Conservation (phyloP, 2,113 vertebrate species). For the Nyctereutes procyonoides region DNA sequence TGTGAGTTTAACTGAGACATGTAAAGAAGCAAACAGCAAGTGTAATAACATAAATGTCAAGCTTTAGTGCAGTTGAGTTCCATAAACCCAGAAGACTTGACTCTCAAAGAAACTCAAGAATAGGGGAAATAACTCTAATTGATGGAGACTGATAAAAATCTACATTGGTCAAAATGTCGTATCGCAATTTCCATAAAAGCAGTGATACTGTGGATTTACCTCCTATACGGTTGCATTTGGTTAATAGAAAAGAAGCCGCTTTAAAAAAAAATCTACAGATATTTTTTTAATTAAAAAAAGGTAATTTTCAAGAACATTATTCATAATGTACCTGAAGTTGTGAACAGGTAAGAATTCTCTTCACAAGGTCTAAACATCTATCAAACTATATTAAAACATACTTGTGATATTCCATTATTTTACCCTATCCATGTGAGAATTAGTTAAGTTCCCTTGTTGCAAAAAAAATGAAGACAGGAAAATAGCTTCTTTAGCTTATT, state of each 20-base stretch:
- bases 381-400: background rate
- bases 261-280: background rate
- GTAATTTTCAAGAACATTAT: background rate
- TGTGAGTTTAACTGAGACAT: background rate
- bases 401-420: constrained; percentile 26
- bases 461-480: constrained; percentile 19
- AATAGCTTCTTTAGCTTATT: background rate
- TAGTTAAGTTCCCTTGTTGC: background rate
- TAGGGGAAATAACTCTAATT: background rate
- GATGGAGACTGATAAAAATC: background rate
- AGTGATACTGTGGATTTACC: background rate
- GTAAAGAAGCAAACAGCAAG: background rate
- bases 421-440: constrained; percentile 30
- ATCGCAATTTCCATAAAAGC: background rate
- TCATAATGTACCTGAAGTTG: constrained; percentile 13
- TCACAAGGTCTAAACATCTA: constrained; percentile 46
- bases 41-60: background rate
- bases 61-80: background rate
- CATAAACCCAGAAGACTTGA: background rate
- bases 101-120: background rate
- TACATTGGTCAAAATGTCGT: background rate
- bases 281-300: constrained; percentile 24
- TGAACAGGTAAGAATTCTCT: background rate
- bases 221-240: background rate
- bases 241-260: constrained; percentile 33